A percentile compares a stretch with the other conserved stretches of the same genome.
Evolutionary conservation across 2,888 invertebrate genomes (phyloP).

Genomic region (Adineta ricciae): DNA sequence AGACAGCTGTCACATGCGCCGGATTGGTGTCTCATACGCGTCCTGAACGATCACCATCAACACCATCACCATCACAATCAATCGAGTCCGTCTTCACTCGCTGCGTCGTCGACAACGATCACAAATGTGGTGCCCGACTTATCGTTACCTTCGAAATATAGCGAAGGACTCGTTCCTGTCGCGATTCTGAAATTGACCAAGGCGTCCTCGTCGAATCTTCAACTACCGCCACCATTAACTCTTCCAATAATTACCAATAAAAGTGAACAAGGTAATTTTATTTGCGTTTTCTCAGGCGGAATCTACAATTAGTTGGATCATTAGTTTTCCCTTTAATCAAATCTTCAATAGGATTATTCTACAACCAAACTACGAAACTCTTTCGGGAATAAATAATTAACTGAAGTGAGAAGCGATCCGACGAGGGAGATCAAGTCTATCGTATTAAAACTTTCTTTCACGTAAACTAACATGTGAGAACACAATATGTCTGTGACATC

Average conservation of each 20-base stretch:
- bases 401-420: too few relatives aligned
- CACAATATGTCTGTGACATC: background rate
- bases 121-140: background rate
- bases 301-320: too few relatives aligned
- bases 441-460: background rate
- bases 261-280: conserved; percentile 7
- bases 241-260: background rate
- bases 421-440: background rate
- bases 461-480: background rate
- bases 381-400: background rate
- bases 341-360: background rate
- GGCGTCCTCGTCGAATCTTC: background rate
- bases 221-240: background rate
- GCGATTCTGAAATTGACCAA: background rate
- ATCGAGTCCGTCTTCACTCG: background rate
- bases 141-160: background rate
- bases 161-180: background rate
- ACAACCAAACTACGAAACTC: background rate
- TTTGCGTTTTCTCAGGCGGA: too few relatives aligned
- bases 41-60: background rate
- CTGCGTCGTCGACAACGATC: background rate
- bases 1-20: background rate
- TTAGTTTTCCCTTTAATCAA: background rate
- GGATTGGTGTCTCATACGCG: background rate
- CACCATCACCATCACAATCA: background rate